Conservation (phyloP, 2,113 vertebrate species). For the Dipodomys ordii region DNA sequence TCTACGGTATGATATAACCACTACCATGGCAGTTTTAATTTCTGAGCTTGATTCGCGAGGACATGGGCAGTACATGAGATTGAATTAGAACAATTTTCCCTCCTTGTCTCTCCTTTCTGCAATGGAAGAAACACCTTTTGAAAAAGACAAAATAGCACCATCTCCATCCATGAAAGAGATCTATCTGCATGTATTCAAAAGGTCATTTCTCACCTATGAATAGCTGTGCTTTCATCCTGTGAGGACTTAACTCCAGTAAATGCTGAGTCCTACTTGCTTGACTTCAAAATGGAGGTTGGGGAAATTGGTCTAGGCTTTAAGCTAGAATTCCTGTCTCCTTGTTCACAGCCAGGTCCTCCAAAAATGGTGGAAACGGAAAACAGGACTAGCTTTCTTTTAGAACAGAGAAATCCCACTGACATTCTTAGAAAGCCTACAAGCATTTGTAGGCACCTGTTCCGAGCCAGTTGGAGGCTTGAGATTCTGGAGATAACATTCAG, state of each 20-base stretch:
- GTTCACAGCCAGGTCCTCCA: neutral
- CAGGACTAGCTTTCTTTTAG: neutral
- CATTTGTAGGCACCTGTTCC: conserved; percentile 5
- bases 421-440: conserved; percentile 25
- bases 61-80: neutral
- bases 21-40: neutral
- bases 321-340: neutral
- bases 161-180: neutral
- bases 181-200: rapidly evolving
- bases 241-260: neutral
- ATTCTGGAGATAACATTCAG: conserved; percentile 8
- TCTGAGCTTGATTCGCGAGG: neutral
- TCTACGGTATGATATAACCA: neutral
- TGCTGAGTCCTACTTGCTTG: neutral
- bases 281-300: neutral
- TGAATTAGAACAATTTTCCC: neutral
- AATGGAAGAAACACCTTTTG: conserved; percentile 2
- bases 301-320: neutral
- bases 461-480: neutral
- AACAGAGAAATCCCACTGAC: neutral
- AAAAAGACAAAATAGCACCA: conserved; percentile 22
- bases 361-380: neutral
- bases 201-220: neutral
- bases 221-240: neutral
- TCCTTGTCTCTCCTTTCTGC: neutral